Percentiles rank a stretch among this genome's conserved stretches.
Conservation (phyloP, 2,888 invertebrate species). For the Drosophila infuscata region DNA sequence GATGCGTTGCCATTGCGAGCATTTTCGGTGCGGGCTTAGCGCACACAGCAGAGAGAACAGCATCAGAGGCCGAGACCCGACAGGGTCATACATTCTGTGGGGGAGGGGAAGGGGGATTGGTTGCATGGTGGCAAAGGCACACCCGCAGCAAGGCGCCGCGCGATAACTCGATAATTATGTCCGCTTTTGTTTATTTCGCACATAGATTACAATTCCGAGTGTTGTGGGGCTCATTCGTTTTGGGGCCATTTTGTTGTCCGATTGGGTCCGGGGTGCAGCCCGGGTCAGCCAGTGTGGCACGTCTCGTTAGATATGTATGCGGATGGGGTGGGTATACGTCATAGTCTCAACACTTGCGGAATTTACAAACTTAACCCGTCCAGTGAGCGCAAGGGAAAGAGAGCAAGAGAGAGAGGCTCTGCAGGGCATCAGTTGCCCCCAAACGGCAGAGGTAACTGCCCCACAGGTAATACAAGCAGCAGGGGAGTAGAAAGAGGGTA, state of each 20-base stretch:
- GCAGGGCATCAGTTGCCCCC: constrained; percentile 41
- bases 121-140: constrained; percentile 45
- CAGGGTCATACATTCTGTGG: constrained; percentile 60
- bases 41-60: constrained; percentile 16
- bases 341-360: constrained; percentile 61
- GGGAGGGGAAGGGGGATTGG: constrained; percentile 11
- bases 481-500: neutral
- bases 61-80: constrained; percentile 13
- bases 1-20: constrained; percentile 79
- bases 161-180: constrained; percentile 86
- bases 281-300: constrained; percentile 27
- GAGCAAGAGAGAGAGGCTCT: neutral
- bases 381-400: neutral
- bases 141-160: constrained; percentile 79
- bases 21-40: constrained; percentile 83
- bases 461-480: constrained; percentile 36
- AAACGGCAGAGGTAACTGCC: constrained; percentile 41
- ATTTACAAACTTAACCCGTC: constrained; percentile 68
- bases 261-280: constrained; percentile 31
- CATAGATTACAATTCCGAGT: constrained; percentile 84
- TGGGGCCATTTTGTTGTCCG: constrained; percentile 53
- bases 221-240: constrained; percentile 36
- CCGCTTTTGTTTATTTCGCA: constrained; percentile 85
- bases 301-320: constrained; percentile 27
- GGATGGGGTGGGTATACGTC: constrained; percentile 55